phyloP scores from a whole-genome alignment of 1,140 invertebrate genomes.

The Formica selysi region DNA sequence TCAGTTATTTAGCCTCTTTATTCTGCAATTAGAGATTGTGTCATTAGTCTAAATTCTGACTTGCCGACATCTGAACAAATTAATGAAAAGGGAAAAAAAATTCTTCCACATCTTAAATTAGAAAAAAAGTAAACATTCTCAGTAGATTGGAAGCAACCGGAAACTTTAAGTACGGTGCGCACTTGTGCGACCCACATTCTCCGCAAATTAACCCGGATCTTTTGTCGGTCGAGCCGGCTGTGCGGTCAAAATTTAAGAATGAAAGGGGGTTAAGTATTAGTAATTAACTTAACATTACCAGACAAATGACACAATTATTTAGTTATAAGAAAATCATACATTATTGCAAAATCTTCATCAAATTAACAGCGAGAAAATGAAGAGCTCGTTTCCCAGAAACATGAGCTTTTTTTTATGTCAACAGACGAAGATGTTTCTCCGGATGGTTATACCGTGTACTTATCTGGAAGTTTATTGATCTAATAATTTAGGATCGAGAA shows the following conservation, averaged over 20 bases:
- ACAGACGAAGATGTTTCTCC: neutral
- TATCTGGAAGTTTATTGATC: neutral
- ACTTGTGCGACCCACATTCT: constrained; percentile 43
- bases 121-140: constrained; percentile 17
- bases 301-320: constrained; percentile 38
- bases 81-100: neutral
- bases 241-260: constrained; percentile 44
- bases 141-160: constrained; percentile 5
- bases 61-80: constrained; percentile 29
- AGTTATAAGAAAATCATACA: neutral
- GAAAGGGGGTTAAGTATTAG: constrained; percentile 38
- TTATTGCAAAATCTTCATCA: constrained; percentile 24
- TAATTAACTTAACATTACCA: constrained; percentile 31
- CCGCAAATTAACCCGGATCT: constrained; percentile 47
- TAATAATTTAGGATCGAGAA: neutral
- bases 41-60: constrained; percentile 13
- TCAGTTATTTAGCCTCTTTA: neutral
- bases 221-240: constrained; percentile 24
- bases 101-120: constrained; percentile 17
- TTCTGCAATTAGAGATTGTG: constrained; percentile 11
- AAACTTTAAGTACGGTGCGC: neutral
- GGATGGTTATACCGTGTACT: neutral
- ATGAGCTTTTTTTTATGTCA: neutral
- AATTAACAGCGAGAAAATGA: constrained; percentile 23
- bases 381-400: constrained; percentile 13